phyloP scores from a whole-genome alignment of 2,113 vertebrate species.

The Dendrocopos noguchii region DNA sequence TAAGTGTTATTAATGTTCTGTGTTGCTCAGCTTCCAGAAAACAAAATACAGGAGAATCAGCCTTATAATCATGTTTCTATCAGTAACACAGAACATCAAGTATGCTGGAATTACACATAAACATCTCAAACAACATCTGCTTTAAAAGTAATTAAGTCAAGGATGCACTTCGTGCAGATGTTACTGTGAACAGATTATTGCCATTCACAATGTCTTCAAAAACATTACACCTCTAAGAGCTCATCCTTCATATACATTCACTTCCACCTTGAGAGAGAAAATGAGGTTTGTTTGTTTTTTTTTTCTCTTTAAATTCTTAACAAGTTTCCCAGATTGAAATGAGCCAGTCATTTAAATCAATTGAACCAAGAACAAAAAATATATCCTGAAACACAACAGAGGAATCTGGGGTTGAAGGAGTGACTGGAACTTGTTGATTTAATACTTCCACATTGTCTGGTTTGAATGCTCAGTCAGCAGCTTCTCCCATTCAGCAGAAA shows the following conservation, averaged over 20 bases:
- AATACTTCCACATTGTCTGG: not conserved
- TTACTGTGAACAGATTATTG: fast-evolving
- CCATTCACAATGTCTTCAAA: not conserved
- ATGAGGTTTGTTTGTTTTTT: not conserved
- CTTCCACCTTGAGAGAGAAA: not conserved
- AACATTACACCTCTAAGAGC: not conserved
- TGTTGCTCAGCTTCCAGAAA: not conserved
- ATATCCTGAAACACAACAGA: not conserved
- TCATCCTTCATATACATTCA: not conserved
- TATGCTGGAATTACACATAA: not conserved
- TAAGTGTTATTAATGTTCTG: not conserved
- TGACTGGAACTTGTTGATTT: not conserved
- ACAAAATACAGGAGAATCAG: not conserved
- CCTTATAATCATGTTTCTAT: not conserved
- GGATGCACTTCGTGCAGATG: not conserved
- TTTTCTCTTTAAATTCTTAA: not conserved
- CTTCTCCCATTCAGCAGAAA: not conserved
- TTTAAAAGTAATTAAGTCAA: not conserved
- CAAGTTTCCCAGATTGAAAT: not conserved
- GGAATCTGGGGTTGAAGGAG: not conserved
- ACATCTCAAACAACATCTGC: not conserved
- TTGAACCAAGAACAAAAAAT: not conserved
- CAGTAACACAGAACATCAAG: not conserved
- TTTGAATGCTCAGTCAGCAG: not conserved
- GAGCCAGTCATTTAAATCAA: not conserved